Conservation (phyloP, 2,113 vertebrate genomes). For the Pteronura brasiliensis region DNA sequence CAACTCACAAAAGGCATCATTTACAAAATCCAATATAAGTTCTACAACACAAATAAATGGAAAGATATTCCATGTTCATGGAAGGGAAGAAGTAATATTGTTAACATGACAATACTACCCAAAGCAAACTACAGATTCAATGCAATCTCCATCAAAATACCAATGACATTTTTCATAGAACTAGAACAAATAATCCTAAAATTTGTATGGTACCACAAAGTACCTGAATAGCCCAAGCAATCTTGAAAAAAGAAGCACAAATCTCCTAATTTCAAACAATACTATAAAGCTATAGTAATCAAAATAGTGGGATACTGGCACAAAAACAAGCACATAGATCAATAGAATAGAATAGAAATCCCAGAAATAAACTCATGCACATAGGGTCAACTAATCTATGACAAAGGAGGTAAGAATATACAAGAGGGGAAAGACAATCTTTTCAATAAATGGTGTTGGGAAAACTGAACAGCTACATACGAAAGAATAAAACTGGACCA, state of each 20-base stretch:
- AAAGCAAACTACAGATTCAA: not conserved
- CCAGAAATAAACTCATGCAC: not conserved
- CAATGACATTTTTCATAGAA: not conserved
- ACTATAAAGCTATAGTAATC: not conserved
- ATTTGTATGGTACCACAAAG: not conserved
- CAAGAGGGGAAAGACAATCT: not conserved
- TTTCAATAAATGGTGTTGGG: not conserved
- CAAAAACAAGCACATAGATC: not conserved
- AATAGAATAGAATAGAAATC: not conserved
- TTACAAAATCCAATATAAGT: conserved; percentile 10
- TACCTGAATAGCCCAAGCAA: not conserved
- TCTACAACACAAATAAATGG: not conserved
- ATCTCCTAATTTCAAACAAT: not conserved
- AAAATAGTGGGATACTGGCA: not conserved
- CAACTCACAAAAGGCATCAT: not conserved
- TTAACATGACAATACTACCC: not conserved
- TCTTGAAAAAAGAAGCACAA: not conserved
- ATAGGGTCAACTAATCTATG: not conserved
- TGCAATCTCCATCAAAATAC: not conserved
- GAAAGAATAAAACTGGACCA: not conserved
- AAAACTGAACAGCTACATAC: not conserved
- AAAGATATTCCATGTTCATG: not conserved
- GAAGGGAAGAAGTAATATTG: not conserved
- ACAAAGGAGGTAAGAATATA: not conserved
- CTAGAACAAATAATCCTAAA: not conserved